Conservation (phyloP, 2,888 invertebrate species). For the Plusia festucae region DNA sequence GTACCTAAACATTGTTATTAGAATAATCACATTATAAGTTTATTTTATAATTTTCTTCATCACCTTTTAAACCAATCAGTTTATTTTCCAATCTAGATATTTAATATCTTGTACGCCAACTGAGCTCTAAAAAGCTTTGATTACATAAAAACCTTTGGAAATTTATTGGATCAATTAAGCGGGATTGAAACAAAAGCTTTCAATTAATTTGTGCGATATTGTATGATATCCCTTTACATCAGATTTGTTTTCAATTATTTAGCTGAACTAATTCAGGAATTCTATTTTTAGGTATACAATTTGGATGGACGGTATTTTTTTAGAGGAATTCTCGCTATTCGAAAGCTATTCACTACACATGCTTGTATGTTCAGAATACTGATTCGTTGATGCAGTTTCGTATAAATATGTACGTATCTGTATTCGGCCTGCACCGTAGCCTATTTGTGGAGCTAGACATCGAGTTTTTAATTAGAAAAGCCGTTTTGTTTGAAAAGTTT, state of each 20-base stretch:
- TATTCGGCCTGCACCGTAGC: constrained; percentile 8
- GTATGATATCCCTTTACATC: constrained; percentile 17
- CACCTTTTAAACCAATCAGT: constrained; percentile 18
- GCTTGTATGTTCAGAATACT: constrained; percentile 19
- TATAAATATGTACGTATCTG: constrained; percentile 16
- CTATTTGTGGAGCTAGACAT: constrained; percentile 50
- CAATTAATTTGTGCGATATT: constrained; percentile 18
- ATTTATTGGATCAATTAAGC: constrained; percentile 49
- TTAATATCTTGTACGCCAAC: constrained; percentile 53
- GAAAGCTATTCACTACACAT: constrained; percentile 8
- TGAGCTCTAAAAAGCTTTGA: constrained; percentile 14
- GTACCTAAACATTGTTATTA: constrained; percentile 19
- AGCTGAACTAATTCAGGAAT: background rate
- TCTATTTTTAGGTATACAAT: no score
- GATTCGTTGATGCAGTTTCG: constrained; percentile 21
- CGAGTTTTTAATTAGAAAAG: constrained; percentile 67
- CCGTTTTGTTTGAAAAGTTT: constrained; percentile 63
- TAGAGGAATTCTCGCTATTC: background rate
- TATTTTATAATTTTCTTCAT: constrained; percentile 31
- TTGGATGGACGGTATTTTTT: no score
- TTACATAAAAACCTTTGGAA: constrained; percentile 16
- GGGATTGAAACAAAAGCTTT: constrained; percentile 29
- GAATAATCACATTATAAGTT: constrained; percentile 27
- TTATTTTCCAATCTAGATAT: constrained; percentile 42
- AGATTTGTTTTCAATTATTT: background rate